These are phyloP conservation scores for Mandrillus leucophaeus DNA, from an alignment of 2,113 vertebrate species.

Conservation along the genomic window DNA sequence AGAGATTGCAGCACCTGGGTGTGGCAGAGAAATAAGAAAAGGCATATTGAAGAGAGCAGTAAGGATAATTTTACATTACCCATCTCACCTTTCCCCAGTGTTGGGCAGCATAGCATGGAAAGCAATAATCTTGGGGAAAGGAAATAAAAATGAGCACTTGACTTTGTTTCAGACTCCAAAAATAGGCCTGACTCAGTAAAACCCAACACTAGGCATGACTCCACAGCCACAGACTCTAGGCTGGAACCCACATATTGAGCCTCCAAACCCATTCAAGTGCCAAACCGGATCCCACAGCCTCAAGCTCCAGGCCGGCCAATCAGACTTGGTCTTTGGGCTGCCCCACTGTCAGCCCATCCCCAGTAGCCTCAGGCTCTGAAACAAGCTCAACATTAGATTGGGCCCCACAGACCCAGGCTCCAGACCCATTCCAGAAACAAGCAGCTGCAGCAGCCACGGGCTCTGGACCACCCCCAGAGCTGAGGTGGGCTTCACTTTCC, in stretches of 20 bases:
- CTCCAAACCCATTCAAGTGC: neutral
- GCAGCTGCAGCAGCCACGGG: neutral
- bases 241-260: neutral
- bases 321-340: neutral
- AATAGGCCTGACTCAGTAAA: neutral
- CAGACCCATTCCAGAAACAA: neutral
- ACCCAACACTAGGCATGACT: neutral
- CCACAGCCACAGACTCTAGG: neutral
- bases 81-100: neutral
- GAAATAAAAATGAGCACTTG: neutral
- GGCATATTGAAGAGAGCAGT: neutral
- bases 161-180: neutral
- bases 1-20: neutral
- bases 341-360: neutral
- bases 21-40: neutral
- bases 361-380: neutral
- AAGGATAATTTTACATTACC: neutral
- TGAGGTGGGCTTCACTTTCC: rapidly evolving
- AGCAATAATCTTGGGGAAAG: neutral
- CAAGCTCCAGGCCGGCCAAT: neutral
- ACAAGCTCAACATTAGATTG: neutral
- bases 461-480: neutral
- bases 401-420: neutral
- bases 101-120: neutral
- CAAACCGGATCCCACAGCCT: neutral